Percentiles rank a stretch among this genome's conserved stretches.
Evolutionary conservation across 2,888 invertebrate species (phyloP).

Genomic region (Acronicta leporina): DNA sequence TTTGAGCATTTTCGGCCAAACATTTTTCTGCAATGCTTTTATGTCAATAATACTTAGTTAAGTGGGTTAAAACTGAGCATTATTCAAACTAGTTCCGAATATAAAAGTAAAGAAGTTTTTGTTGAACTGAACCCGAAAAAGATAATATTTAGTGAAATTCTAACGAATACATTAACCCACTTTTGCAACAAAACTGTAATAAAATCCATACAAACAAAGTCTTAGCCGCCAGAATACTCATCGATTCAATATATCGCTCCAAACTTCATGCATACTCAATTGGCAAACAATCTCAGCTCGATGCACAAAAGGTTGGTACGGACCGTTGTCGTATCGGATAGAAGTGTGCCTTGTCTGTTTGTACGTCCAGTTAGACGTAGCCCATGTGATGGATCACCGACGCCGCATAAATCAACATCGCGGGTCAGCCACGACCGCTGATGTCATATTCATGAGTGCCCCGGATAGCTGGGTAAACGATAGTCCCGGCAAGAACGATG

Average conservation of each 20-base stretch:
- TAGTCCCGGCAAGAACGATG: constrained; percentile 64
- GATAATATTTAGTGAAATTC: constrained; percentile 31
- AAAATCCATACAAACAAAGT: constrained; percentile 56
- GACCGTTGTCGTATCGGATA: constrained; percentile 58
- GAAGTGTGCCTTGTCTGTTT: constrained; percentile 65
- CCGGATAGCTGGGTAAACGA: constrained; percentile 66
- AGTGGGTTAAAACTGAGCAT: constrained; percentile 1
- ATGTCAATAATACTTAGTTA: constrained; percentile 2
- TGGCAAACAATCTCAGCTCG: constrained; percentile 65
- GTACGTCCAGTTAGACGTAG: constrained; percentile 57
- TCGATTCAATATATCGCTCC: constrained; percentile 66
- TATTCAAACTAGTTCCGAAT: constrained; percentile 2
- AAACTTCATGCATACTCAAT: constrained; percentile 75
- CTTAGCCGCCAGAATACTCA: constrained; percentile 59
- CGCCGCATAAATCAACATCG: constrained; percentile 79
- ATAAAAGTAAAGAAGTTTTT: constrained; percentile 1
- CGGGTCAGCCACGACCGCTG: constrained; percentile 74
- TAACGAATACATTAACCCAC: constrained; percentile 50
- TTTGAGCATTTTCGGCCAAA: constrained; percentile 4
- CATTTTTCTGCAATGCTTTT: constrained; percentile 3
- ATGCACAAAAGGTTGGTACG: constrained; percentile 60
- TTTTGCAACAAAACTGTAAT: constrained; percentile 47
- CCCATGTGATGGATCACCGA: constrained; percentile 78
- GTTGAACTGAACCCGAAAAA: constrained; percentile 9
- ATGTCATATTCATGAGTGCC: constrained; percentile 86